phyloP scores from a whole-genome alignment of 2,113 vertebrate genomes.

The Mobula hypostoma region DNA sequence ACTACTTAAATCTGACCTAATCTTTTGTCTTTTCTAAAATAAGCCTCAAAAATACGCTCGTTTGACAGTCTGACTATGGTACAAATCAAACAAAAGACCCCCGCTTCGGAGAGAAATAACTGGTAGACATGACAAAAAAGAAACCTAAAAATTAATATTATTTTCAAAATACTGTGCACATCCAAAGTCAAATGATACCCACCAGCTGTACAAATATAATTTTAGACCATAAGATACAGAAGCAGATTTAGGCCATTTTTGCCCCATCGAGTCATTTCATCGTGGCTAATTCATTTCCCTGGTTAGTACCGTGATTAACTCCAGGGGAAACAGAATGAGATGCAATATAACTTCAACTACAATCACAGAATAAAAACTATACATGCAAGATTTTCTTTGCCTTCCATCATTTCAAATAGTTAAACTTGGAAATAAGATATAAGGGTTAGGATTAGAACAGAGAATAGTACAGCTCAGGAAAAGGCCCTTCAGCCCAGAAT shows the following conservation, averaged over 20 bases:
- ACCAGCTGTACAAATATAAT: neutral
- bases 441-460: neutral
- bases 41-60: neutral
- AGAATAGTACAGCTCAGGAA: too few relatives aligned
- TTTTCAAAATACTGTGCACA: too few relatives aligned
- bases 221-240: too few relatives aligned
- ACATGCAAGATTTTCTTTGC: too few relatives aligned
- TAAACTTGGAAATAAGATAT: neutral
- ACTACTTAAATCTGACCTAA: neutral
- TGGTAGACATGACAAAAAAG: too few relatives aligned
- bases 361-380: neutral
- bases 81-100: neutral
- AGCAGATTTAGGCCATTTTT: too few relatives aligned
- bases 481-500: too few relatives aligned
- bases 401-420: neutral
- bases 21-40: neutral
- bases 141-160: too few relatives aligned
- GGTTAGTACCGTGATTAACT: neutral
- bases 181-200: too few relatives aligned
- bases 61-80: neutral
- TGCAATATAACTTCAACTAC: neutral
- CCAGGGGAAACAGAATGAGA: neutral
- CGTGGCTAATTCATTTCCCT: too few relatives aligned
- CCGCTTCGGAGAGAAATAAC: too few relatives aligned
- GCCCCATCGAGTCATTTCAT: too few relatives aligned